Evolutionary conservation across 2,113 vertebrate genomes (phyloP).

Genomic region (Microcebus griseorufus): DNA sequence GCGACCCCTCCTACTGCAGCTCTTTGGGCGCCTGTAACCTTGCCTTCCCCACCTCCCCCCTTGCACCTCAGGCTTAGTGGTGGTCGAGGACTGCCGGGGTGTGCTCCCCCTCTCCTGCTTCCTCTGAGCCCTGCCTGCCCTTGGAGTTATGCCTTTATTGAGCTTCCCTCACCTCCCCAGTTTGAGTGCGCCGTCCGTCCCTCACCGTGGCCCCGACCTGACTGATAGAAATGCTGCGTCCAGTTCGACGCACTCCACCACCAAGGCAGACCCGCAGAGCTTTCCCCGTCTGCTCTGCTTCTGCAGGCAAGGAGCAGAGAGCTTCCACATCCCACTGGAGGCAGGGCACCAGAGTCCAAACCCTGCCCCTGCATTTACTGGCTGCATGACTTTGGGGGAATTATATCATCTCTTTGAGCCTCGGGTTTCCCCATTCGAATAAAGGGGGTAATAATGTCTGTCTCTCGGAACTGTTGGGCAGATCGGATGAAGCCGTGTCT

Average conservation of each 20-base stretch:
- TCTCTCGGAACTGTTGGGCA: neutral
- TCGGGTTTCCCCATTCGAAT: neutral
- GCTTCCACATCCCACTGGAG: accelerated
- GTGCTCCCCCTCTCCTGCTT: neutral
- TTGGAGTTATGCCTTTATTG: neutral
- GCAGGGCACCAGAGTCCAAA: neutral
- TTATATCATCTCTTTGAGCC: neutral
- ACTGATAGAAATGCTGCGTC: too few relatives aligned
- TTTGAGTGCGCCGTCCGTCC: neutral
- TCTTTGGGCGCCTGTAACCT: neutral
- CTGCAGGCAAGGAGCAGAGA: neutral
- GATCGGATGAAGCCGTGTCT: neutral
- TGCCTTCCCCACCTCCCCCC: accelerated
- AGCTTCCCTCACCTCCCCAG: neutral
- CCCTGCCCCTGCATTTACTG: too few relatives aligned
- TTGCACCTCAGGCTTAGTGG: neutral
- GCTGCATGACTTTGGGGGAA: neutral
- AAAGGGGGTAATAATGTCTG: too few relatives aligned
- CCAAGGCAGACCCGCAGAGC: neutral
- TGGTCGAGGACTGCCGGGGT: neutral
- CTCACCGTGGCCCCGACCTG: neutral
- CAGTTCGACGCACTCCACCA: neutral
- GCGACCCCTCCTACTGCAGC: neutral
- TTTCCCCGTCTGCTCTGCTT: neutral
- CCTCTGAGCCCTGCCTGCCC: neutral